phyloP scores from a whole-genome alignment of 2,888 invertebrate species.

The Drosophila lacicola region DNA sequence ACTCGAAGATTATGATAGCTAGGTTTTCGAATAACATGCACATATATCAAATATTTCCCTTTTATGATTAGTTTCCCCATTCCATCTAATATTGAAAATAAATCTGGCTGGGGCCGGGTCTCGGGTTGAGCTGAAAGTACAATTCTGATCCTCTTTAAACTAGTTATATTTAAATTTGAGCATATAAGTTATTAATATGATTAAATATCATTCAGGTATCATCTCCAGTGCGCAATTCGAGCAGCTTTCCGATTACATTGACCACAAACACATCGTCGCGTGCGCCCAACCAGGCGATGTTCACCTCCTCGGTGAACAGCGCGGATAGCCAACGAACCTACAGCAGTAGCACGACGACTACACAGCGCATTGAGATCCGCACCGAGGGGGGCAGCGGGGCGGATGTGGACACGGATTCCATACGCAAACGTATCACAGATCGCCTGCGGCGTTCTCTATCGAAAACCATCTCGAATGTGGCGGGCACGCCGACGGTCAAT shows the following conservation, averaged over 20 bases:
- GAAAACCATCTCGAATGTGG: constrained; percentile 71
- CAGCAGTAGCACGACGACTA: constrained; percentile 74
- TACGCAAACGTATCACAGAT: constrained; percentile 80
- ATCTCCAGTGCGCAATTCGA: constrained; percentile 41
- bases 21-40: too few species aligned
- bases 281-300: constrained; percentile 46
- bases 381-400: constrained; percentile 55
- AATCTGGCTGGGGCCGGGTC: too few species aligned
- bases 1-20: too few species aligned
- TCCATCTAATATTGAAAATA: too few species aligned
- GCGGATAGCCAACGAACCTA: constrained; percentile 63
- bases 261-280: constrained; percentile 76
- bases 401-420: constrained; percentile 71
- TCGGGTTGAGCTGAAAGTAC: too few species aligned
- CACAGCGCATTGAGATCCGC: constrained; percentile 81
- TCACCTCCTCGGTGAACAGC: constrained; percentile 77
- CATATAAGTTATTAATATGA: not conserved
- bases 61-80: too few species aligned
- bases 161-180: not conserved
- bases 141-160: not conserved
- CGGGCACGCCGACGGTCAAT: constrained; percentile 61
- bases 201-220: constrained; percentile 24
- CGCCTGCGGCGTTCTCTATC: constrained; percentile 83
- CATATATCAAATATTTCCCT: too few species aligned
- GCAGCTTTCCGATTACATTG: constrained; percentile 71